Conservation (phyloP, 2,797 vertebrate genomes). For the Cottoperca gobio region DNA sequence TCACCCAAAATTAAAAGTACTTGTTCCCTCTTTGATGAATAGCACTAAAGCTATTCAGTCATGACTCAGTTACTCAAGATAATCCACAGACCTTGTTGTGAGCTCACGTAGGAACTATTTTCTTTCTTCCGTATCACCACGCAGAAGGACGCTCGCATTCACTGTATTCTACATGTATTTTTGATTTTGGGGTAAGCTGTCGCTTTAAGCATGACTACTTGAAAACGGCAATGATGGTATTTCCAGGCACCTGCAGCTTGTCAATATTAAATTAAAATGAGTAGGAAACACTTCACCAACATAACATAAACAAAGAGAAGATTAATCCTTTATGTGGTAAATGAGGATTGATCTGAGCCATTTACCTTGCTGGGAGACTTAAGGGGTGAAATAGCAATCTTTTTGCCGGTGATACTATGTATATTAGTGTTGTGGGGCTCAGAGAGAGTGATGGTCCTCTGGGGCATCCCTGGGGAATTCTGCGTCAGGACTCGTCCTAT, state of each 20-base stretch:
- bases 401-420: constrained; percentile 91
- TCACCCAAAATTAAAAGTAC: too few relatives aligned
- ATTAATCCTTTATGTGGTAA: not conserved
- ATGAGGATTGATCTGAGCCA: not conserved
- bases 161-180: too few relatives aligned
- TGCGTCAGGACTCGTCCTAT: constrained; percentile 95
- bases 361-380: constrained; percentile 97
- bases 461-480: constrained; percentile 88
- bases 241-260: not conserved
- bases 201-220: not conserved
- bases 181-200: not conserved
- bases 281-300: not conserved
- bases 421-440: constrained; percentile 88
- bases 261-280: not conserved
- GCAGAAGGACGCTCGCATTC: too few relatives aligned
- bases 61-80: too few relatives aligned
- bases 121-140: too few relatives aligned
- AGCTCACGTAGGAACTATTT: too few relatives aligned
- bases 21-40: too few relatives aligned
- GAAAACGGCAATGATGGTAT: not conserved
- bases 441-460: constrained; percentile 91
- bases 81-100: too few relatives aligned
- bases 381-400: constrained; percentile 98
- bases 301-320: not conserved
- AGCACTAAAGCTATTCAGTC: too few relatives aligned